Percentiles rank a stretch among this genome's conserved stretches.
Evolutionary conservation across 2,888 invertebrate genomes (phyloP).

Genomic region (Thecocarcelia acutangulata): DNA sequence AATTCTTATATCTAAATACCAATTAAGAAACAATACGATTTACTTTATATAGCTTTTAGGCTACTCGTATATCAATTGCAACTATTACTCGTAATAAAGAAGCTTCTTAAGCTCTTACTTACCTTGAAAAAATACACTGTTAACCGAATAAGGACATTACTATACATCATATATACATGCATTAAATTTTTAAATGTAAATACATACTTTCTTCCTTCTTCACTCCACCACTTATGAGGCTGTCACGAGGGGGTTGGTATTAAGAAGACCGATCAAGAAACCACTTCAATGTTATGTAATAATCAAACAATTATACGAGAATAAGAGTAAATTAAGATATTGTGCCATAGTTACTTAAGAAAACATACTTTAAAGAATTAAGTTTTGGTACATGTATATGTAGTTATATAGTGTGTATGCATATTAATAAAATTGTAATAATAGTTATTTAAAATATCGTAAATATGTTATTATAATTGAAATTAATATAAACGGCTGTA

Average conservation of each 20-base stretch:
- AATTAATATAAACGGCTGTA: slow-evolving; percentile 51
- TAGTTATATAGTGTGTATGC: slow-evolving; percentile 15
- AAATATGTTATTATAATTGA: slow-evolving; percentile 40
- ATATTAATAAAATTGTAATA: slow-evolving; percentile 20
- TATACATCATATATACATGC: not conserved
- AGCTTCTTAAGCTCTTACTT: not conserved
- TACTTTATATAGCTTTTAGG: not conserved
- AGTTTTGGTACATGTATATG: slow-evolving; percentile 16
- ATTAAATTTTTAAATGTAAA: not conserved
- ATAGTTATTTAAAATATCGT: slow-evolving; percentile 25
- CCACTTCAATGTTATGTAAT: slow-evolving; percentile 59
- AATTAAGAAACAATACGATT: slow-evolving; percentile 6
- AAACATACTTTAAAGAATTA: slow-evolving; percentile 19
- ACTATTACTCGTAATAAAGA: too few species aligned
- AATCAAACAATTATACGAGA: slow-evolving; percentile 1
- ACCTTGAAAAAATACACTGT: not conserved
- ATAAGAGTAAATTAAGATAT: slow-evolving; percentile 51
- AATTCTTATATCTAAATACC: slow-evolving; percentile 10
- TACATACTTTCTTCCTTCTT: slow-evolving; percentile 1
- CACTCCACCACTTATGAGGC: not conserved
- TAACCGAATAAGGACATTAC: not conserved
- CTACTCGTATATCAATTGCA: not conserved
- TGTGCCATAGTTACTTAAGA: slow-evolving; percentile 68
- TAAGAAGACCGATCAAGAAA: slow-evolving; percentile 20
- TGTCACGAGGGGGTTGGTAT: slow-evolving; percentile 1